A percentile compares a stretch with the other conserved stretches of the same genome.
Conservation (phyloP, 2,888 invertebrate genomes). For the Diarsia mendica region DNA sequence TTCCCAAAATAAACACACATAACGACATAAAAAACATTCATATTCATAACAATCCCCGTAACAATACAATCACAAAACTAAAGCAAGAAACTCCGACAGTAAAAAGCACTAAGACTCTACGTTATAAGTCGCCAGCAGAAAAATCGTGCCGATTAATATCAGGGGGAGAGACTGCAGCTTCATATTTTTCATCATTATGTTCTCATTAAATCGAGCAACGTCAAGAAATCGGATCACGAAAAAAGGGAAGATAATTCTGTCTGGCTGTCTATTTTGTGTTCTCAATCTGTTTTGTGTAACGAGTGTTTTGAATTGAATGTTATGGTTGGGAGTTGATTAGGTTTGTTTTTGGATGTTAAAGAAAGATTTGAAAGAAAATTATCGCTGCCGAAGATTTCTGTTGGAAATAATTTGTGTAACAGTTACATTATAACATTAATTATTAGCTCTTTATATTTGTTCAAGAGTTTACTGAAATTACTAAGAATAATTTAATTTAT, state of each 20-base stretch:
- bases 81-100: constrained; percentile 63
- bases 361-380: neutral
- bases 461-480: neutral
- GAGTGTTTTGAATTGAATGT: constrained; percentile 35
- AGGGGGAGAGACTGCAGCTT: constrained; percentile 74
- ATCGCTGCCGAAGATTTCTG: neutral
- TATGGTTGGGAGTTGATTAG: constrained; percentile 10
- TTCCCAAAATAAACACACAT: constrained; percentile 5
- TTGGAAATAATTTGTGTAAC: neutral
- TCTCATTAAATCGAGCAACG: constrained; percentile 81
- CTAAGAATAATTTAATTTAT: neutral
- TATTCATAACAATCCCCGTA: constrained; percentile 28
- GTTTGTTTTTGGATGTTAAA: neutral
- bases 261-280: constrained; percentile 57
- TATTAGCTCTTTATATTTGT: neutral
- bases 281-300: constrained; percentile 54
- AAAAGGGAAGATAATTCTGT: constrained; percentile 63
- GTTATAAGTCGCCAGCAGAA: constrained; percentile 68
- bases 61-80: constrained; percentile 53
- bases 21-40: constrained; percentile 20
- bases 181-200: constrained; percentile 88
- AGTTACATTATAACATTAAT: neutral
- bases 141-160: constrained; percentile 81
- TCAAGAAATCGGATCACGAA: constrained; percentile 75
- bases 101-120: constrained; percentile 70